Base-by-base conservation (phyloP, 2,888 invertebrate genomes). In the Aporophyla nigra region DNA sequence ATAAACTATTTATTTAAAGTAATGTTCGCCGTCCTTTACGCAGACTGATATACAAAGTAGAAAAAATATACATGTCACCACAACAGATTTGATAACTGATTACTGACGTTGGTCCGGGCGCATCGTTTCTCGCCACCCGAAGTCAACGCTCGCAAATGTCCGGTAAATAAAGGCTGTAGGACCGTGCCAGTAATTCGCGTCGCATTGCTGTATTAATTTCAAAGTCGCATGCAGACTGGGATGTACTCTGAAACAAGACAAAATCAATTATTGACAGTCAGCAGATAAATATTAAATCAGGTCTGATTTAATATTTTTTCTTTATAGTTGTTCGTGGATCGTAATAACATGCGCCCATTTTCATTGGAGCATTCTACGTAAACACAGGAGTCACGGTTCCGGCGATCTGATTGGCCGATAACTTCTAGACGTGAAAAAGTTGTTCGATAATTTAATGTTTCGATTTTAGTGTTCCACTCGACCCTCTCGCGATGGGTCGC, bases 51-150 rank as follows among this genome's bases (percentile, higher is more conserved):
- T 95, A 95, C 94, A 95, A 93, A 94, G 94, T 96, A 95, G 93
- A 95, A 96, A 96, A 96, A 96, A 96, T 96, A 95, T 96, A 96
- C 96, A 96, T 93, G 94, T 93, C 92, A 92, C 91, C 91, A 91
- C 92, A 93, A 90, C 81, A 83, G 85, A 82, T 80, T 83, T 78
- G 77, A 84, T 83, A 80, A 67, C 74, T 76, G 65, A 58, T 80
- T 65, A 71, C 69, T 77, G 83, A 62, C 61, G 82, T 14, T 67
- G 76, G 70, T 59, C 19, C 65, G 56, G 68, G 66, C 24, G 67
- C 56, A 12, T 71, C 63, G 51, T n/a, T 53, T 27, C 54, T 67
- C 56, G 71, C 51, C 69, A 54, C 49, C 54, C 43, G 71, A n/a
- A 40, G 54, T 71, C 63, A 56, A 49, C 76, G 71, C 80, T 83